A percentile compares a stretch with the other conserved stretches of the same genome.
These are phyloP conservation scores for Tipula lateralis DNA, from an alignment of 2,888 invertebrate genomes.

Conservation along the genomic window DNA sequence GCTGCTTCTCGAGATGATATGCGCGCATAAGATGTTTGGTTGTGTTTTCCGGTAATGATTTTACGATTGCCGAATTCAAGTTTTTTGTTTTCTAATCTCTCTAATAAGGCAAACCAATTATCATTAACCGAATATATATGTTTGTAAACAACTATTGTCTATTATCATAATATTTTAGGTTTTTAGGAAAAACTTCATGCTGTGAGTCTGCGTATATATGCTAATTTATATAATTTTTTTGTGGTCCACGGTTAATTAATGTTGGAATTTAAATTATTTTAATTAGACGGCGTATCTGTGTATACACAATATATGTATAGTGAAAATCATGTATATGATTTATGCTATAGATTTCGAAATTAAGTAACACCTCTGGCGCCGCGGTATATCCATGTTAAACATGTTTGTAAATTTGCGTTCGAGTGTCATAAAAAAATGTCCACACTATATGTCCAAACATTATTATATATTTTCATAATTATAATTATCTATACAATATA, in stretches of 20 bases:
- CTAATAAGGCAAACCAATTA: constrained; percentile 19
- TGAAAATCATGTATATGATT: neutral
- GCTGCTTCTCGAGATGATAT: neutral
- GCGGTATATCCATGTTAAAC: neutral
- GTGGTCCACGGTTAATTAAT: neutral
- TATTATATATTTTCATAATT: too few species aligned
- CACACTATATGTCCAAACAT: too few species aligned
- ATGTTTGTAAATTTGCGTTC: neutral
- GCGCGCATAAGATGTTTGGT: neutral
- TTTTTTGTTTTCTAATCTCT: constrained; percentile 15
- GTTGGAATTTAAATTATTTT: constrained; percentile 1
- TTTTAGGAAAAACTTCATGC: neutral
- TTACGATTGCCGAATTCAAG: neutral
- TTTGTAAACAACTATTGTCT: neutral
- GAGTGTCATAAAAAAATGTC: neutral
- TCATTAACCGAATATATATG: neutral
- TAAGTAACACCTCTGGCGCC: neutral
- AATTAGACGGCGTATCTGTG: neutral
- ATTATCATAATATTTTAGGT: neutral
- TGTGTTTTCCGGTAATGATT: neutral
- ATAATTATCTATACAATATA: too few species aligned
- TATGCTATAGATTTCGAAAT: neutral
- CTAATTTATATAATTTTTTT: neutral
- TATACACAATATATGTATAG: neutral
- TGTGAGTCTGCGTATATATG: neutral